Base-by-base conservation (phyloP, 2,797 vertebrate genomes). In the Micropoecilia bifurca region DNA sequence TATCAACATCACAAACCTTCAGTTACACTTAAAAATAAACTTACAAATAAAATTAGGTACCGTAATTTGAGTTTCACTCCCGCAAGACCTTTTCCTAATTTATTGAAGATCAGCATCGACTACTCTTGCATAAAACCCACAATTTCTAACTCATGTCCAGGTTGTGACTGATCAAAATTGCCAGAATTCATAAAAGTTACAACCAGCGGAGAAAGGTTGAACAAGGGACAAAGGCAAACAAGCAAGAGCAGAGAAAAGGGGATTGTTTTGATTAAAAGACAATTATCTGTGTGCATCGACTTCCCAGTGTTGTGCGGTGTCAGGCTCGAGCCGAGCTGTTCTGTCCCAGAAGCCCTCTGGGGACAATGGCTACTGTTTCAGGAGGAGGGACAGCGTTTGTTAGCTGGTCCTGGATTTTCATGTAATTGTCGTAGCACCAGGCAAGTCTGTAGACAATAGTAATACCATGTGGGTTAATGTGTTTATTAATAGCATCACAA, bases 211-310 rank as follows among this genome's bases (percentile, higher is more conserved):
- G 79, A 86, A 90, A 89, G 80, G 85, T 87, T 36, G 33, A 89
- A 83, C 78, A 73, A 85, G 83, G 86, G 80, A 83, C 81, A 86
- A 88, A 90, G 87, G 91, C 88, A 91, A 93, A 89, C n/a, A 84
- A 83, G 87, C 72, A 7, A 84, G 78, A 80, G 82, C 85, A 88
- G 87, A 93, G 90, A 95, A 95, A 93, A 91, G 90, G 85, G 90
- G 90, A 95, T 94, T 95, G 94, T 96, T 95, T 90, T 91, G 92
- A 92, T 95, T 95, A 94, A 95, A 94, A 95, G 93, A 95, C 94
- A 95, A 93, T 96, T 95, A 95, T 95, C 91, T 95, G 93, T 91
- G 92, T 83, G 85, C 94, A 95, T 96, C 90, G 92, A 96, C 95
- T 96, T 96, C 94, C 93, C 93, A 93, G 96, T 95, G 93, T 94